Conservation (phyloP, 2,797 vertebrate species). For the Periophthalmus magnuspinnatus region DNA sequence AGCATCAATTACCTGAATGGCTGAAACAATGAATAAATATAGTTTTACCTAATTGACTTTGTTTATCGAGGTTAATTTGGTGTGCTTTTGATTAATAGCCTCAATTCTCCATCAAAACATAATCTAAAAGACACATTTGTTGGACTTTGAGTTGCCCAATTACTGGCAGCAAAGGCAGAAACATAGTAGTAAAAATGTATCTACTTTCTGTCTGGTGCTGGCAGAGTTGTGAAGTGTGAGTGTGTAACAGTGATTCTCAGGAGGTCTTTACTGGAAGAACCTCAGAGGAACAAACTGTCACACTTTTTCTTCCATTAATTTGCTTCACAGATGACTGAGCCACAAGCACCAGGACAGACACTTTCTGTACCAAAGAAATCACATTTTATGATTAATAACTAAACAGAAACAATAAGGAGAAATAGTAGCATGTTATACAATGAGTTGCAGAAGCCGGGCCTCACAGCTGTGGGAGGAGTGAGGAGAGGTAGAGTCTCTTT, state of each 20-base stretch:
- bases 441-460: conserved; percentile 7
- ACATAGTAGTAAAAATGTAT: not conserved
- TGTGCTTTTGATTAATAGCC: too few species aligned
- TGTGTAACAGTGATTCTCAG: conserved; percentile 28
- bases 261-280: conserved; percentile 37
- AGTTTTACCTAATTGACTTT: too few species aligned
- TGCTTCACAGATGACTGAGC: conserved; percentile 35
- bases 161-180: not conserved
- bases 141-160: not conserved
- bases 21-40: not conserved
- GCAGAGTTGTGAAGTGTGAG: conserved; percentile 1
- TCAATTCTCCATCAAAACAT: not conserved
- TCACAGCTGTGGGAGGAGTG: conserved; percentile 5
- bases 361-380: not conserved
- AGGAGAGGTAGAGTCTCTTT: conserved; percentile 41
- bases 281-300: conserved; percentile 27
- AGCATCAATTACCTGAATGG: too few species aligned
- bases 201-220: not conserved
- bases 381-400: not conserved
- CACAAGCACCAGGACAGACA: conserved; percentile 1
- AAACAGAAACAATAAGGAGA: not conserved
- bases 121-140: not conserved
- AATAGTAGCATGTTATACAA: not conserved
- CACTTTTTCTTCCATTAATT: conserved; percentile 31
- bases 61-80: too few species aligned